A percentile compares a stretch with the other conserved stretches of the same genome.
phyloP scores from a whole-genome alignment of 2,888 invertebrate species.

The Imbricaverruca yamaguchii region DNA sequence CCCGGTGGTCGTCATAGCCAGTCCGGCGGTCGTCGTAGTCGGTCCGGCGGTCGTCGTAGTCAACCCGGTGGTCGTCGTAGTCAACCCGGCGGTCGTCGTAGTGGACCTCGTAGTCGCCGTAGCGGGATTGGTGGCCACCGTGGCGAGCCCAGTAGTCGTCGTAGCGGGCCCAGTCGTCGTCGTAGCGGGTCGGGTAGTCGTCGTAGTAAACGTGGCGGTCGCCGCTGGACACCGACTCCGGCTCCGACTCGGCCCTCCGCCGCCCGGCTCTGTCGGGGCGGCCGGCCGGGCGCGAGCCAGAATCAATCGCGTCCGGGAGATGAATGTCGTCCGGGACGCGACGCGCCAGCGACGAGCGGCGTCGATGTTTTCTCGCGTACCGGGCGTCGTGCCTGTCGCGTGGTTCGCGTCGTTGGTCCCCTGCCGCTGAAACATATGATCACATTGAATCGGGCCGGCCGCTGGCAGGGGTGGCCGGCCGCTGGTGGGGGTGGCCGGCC shows the following conservation, averaged over 20 bases:
- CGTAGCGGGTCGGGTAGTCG: neutral
- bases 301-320: neutral
- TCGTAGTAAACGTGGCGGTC: conserved; percentile 35
- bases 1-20: too few species aligned
- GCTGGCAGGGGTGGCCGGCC: too few species aligned
- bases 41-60: neutral
- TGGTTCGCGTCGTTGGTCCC: neutral
- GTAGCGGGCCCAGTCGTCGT: neutral
- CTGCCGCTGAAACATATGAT: neutral
- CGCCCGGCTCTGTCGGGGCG: conserved; percentile 34
- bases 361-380: neutral
- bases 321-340: neutral
- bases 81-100: conserved; percentile 42
- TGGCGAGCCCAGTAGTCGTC: too few species aligned
- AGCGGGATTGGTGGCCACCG: neutral
- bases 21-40: too few species aligned
- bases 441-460: neutral
- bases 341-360: neutral
- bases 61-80: too few species aligned
- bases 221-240: conserved; percentile 32
- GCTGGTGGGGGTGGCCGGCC: too few species aligned
- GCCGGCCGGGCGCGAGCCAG: conserved; percentile 34
- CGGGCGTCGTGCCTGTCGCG: neutral
- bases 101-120: conserved; percentile 56
- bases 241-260: conserved; percentile 38